Base-by-base conservation (phyloP, 2,888 invertebrate genomes). In the Acronicta psi region DNA sequence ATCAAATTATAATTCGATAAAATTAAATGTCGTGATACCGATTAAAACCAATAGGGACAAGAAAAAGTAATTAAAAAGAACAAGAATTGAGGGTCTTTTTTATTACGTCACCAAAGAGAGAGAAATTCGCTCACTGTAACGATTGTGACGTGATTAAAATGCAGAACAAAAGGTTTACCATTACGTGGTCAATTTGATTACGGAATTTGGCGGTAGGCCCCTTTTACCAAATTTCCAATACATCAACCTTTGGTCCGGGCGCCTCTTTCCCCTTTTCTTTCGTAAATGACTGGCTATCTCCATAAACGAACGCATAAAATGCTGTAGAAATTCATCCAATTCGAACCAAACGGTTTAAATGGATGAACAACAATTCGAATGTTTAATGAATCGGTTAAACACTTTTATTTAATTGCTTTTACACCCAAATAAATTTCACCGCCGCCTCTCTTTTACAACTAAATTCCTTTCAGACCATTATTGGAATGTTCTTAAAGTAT, bases 121-220 rank as follows among this genome's bases (percentile, higher is more conserved):
- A 68, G 53, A 64, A 57, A 50, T 62, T 43, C 46, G 43, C 58
- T 49, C 61, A 50, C 42, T 58, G 60, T 59, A 66, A 71, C 62
- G 69, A 63, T 57, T 63, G 66, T 60, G 59, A 47, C 60, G 54
- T 68, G 71, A 76, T 76, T 76, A 73, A 76, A 79, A 70, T 73
- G 71, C 73, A 77, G 73, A 79, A 77, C 73, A 76, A 73, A 65
- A 73, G 72, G 71, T 63, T 75, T 59, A 58, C 68, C 65, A 71
- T 75, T 72, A 70, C 67, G 69, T 70, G 74, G 76, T 72, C 69
- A 73, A 78, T 76, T 76, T 75, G 61, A 73, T 73, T 66, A 61
- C 43, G 58, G 55, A 62, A 64, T 74, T 72, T 61, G 51, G 53
- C 44, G 66, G 50, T 41, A 42, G 51, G 47, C 53, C 59, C 53